phyloP scores from a whole-genome alignment of 2,888 invertebrate genomes.

The Sesamia inferens region DNA sequence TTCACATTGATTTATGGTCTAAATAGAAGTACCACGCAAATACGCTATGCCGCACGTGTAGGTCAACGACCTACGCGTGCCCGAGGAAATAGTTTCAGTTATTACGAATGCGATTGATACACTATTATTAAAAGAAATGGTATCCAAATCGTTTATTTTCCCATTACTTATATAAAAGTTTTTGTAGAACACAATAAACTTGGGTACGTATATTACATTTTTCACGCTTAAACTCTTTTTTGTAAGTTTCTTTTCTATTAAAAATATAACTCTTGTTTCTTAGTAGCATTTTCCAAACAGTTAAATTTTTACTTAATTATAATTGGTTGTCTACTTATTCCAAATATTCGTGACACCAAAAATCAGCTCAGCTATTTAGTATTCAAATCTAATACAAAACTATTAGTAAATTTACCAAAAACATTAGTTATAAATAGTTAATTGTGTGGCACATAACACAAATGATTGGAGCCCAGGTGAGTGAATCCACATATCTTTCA shows the following conservation, averaged over 20 bases:
- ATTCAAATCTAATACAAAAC: slow-evolving; percentile 24
- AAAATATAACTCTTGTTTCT: slow-evolving; percentile 34
- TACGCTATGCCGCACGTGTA: slow-evolving; percentile 53
- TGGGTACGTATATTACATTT: slow-evolving; percentile 16
- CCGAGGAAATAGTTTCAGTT: slow-evolving; percentile 61
- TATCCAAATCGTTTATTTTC: slow-evolving; percentile 49
- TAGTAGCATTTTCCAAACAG: not conserved
- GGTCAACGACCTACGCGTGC: slow-evolving; percentile 63
- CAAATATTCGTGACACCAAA: slow-evolving; percentile 4
- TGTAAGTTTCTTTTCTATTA: slow-evolving; percentile 19
- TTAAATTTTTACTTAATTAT: not conserved
- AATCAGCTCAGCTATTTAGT: slow-evolving; percentile 24
- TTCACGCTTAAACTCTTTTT: slow-evolving; percentile 31
- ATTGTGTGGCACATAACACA: slow-evolving; percentile 52
- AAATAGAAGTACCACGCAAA: slow-evolving; percentile 62
- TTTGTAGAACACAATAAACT: slow-evolving; percentile 41
- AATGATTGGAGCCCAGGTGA: slow-evolving; percentile 57
- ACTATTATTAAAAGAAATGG: slow-evolving; percentile 45
- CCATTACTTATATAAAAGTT: slow-evolving; percentile 40
- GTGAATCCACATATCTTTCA: slow-evolving; percentile 61
- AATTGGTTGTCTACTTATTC: slow-evolving; percentile 2
- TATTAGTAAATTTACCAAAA: slow-evolving; percentile 32
- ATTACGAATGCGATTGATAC: slow-evolving; percentile 54
- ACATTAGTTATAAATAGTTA: slow-evolving; percentile 53
- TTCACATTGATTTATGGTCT: slow-evolving; percentile 64